Conservation (phyloP, 2,888 invertebrate species). For the Griposia aprilina region DNA sequence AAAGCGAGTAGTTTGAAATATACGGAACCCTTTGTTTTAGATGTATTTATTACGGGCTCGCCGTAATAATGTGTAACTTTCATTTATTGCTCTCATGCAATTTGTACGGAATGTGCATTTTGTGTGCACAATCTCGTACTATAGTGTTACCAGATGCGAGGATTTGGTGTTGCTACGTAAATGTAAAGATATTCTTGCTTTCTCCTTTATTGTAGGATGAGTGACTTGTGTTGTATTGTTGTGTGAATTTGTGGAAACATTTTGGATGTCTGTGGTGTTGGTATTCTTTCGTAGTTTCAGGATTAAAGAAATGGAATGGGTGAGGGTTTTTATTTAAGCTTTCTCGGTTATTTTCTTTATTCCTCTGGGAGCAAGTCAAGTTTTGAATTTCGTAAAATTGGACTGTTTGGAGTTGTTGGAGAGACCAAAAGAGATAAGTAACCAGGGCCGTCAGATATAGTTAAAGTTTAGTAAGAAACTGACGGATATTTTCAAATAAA, state of each 20-base stretch:
- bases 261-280: conserved; percentile 5
- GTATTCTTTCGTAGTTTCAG: neutral
- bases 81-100: conserved; percentile 64
- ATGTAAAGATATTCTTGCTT: conserved; percentile 46
- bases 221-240: conserved; percentile 33
- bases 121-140: conserved; percentile 28
- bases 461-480: too few species aligned
- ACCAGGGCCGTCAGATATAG: too few species aligned
- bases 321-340: neutral
- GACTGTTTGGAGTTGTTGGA: too few species aligned
- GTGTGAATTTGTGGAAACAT: conserved; percentile 25
- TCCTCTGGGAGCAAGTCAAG: neutral
- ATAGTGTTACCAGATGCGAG: conserved; percentile 52
- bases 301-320: neutral
- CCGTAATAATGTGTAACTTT: conserved; percentile 71
- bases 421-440: too few species aligned
- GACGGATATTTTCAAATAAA: too few species aligned
- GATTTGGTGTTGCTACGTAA: conserved; percentile 46
- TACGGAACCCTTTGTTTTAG: conserved; percentile 78
- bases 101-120: conserved; percentile 57
- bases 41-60: conserved; percentile 73
- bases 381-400: neutral
- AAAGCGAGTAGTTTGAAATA: conserved; percentile 84
- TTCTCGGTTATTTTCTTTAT: neutral
- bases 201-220: conserved; percentile 35